Base-by-base conservation (phyloP, 2,797 vertebrate species). In the Lacerta viridis region DNA sequence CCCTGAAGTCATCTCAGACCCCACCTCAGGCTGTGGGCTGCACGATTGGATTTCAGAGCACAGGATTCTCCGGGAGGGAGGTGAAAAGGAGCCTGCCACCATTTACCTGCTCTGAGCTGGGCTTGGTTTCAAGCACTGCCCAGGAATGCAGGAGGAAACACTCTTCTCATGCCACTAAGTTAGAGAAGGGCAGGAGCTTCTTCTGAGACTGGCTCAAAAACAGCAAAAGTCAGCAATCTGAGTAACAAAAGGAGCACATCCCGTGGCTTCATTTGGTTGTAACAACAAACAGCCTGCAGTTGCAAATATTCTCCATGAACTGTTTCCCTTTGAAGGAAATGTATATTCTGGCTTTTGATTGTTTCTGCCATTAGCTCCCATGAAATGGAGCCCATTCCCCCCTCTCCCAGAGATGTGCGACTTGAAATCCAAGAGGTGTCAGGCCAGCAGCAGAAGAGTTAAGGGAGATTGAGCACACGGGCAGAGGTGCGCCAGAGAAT, bases 1-100 rank as follows among this genome's bases (percentile, higher is more conserved):
- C 97, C 96, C 96, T 93, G 41, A 96, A 95, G 97, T 97, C 96
- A 93, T 96, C 95, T 95, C 75, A 69, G 95, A 95, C 93, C 96
- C 96, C 92, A 94, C 92, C 80, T 85, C 95, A 96, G 94, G 95
- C 95, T 94, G 90, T 88, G 94, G 92, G 94, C 89, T 81, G 83
- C 93, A 89, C 93, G 94, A 94, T 96, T 97, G 90, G 95, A 89
- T 94, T 94, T 95, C 95, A 94, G 89, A 92, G 84, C 88, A 69
- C 87, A 90, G 55, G 94, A 95, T 93, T 94, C 94, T 93, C 94
- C 92, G 90, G 77, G 96, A 96, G 93, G 13, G 91, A 33, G 39
- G 20, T 17, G 39, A 25, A 7, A 3, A 20, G 79, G 87, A 86
- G 15, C 85, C 66, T 59, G 46, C 92, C 91, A 88, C 90, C 46